Percentiles rank a stretch among this genome's conserved stretches.
These are phyloP conservation scores for Clavelina lepadiformis DNA, from an alignment of 23 tunicate genomes.

Conservation along the genomic window DNA sequence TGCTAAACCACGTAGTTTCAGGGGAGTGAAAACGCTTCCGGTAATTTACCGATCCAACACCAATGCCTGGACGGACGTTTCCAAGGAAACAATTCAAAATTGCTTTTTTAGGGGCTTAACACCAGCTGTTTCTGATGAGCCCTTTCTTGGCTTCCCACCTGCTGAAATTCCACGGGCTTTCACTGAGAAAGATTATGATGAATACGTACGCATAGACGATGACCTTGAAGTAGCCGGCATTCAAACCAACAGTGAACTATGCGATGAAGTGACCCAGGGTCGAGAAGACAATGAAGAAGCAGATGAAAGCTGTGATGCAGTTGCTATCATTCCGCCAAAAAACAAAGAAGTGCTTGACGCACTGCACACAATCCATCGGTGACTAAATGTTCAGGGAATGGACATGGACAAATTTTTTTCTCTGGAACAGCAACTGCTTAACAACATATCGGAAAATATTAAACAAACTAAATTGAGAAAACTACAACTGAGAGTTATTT, in stretches of 20 bases:
- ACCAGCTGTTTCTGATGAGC: slow-evolving; percentile 16
- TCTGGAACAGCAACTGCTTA: too few relatives aligned
- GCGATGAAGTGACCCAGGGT: background rate
- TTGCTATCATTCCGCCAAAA: background rate
- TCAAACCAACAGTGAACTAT: background rate
- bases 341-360: slow-evolving; percentile 20
- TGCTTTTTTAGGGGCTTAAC: slow-evolving; percentile 25
- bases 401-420: slow-evolving; percentile 19
- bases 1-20: slow-evolving; percentile 3
- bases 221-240: slow-evolving; percentile 8
- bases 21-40: slow-evolving; percentile 6
- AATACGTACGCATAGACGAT: slow-evolving; percentile 5
- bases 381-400: background rate
- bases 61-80: slow-evolving; percentile 5
- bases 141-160: slow-evolving; percentile 19
- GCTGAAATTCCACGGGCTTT: slow-evolving; percentile 17
- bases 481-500: too few relatives aligned
- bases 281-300: background rate
- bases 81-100: slow-evolving; percentile 7
- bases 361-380: slow-evolving; percentile 3
- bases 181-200: background rate
- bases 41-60: slow-evolving; percentile 11
- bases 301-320: background rate
- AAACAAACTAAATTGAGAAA: too few relatives aligned
- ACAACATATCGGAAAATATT: too few relatives aligned